Evolutionary conservation across 2,797 vertebrate genomes (phyloP).

Genomic region (Myiotriccus ornatus): DNA sequence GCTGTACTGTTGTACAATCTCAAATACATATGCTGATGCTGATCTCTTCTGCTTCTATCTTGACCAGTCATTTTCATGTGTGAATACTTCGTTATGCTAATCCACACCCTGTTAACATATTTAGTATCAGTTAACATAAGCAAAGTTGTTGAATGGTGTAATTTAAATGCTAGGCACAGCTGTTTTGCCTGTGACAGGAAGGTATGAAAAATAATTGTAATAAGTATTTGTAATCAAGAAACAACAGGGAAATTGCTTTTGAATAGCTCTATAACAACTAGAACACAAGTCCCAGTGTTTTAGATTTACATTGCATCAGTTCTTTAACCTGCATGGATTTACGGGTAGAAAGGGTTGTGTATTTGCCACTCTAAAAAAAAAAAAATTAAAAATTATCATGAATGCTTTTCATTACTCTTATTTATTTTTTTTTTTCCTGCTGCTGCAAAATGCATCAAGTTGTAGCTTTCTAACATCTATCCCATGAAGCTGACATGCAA

Average conservation of each 20-base stretch:
- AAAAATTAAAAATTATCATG: not conserved
- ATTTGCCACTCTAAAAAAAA: not conserved
- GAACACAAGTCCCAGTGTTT: not conserved
- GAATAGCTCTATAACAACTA: not conserved
- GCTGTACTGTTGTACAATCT: not conserved
- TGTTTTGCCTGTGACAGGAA: not conserved
- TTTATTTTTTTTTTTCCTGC: not conserved
- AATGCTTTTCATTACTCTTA: not conserved
- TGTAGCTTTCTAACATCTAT: not conserved
- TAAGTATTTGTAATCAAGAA: not conserved
- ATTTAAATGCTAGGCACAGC: not conserved
- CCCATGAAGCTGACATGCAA: not conserved
- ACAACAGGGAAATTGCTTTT: not conserved
- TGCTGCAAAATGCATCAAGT: not conserved
- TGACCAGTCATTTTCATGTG: not conserved
- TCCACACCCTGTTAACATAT: not conserved
- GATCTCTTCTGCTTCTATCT: not conserved
- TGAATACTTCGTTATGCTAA: constrained; percentile 35
- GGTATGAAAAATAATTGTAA: not conserved
- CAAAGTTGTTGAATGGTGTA: not conserved
- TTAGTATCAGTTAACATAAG: constrained; percentile 39
- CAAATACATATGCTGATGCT: not conserved
- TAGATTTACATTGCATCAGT: not conserved
- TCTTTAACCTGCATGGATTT: not conserved
- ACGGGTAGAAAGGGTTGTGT: not conserved